Evolutionary conservation across 2,113 vertebrate species (phyloP).

Genomic region (Chauna torquata): DNA sequence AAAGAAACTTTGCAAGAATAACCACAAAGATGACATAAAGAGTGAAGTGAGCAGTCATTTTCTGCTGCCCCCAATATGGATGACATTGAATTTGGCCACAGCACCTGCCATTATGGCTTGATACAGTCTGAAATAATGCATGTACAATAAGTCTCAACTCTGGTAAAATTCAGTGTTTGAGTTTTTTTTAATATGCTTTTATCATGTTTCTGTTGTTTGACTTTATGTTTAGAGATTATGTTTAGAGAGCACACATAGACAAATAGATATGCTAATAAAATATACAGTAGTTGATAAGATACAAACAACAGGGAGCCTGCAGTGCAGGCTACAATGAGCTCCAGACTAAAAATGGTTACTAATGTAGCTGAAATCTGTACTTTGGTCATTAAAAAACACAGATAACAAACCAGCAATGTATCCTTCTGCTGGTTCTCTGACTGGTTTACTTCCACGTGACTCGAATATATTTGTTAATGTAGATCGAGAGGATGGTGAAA

Average conservation of each 20-base stretch:
- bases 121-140: not conserved
- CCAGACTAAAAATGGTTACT: not conserved
- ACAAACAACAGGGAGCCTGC: not conserved
- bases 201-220: not conserved
- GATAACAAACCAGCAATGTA: not conserved
- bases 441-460: not conserved
- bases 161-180: not conserved
- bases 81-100: not conserved
- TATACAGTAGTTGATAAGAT: not conserved
- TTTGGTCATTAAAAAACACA: not conserved
- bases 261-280: not conserved
- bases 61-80: not conserved
- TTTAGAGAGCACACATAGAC: not conserved
- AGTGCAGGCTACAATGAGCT: not conserved
- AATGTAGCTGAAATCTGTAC: not conserved
- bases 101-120: not conserved
- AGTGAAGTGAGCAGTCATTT: not conserved
- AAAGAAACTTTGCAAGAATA: slow-evolving; percentile 10
- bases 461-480: not conserved
- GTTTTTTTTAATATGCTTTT: not conserved
- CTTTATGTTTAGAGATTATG: not conserved
- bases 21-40: not conserved
- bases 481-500: not conserved
- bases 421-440: not conserved
- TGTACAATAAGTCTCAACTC: not conserved